Evolutionary conservation across 1,140 invertebrate species (phyloP).

Genomic region (Psix sp.): DNA sequence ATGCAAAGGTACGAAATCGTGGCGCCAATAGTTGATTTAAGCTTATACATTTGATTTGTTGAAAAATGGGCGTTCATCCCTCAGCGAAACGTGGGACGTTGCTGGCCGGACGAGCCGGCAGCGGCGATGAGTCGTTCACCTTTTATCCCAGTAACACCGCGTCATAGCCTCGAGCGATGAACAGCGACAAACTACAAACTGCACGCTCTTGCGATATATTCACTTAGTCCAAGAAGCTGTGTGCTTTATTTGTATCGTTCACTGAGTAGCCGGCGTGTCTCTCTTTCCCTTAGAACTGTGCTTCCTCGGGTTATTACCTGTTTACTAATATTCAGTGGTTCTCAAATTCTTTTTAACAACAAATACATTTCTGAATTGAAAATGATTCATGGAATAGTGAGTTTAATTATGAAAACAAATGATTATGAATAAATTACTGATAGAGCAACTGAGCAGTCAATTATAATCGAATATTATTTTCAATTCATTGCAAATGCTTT

Average conservation of each 20-base stretch:
- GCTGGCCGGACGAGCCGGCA: constrained; percentile 58
- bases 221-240: constrained; percentile 59
- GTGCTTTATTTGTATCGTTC: constrained; percentile 73
- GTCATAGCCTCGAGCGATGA: constrained; percentile 70
- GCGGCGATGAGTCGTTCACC: constrained; percentile 73
- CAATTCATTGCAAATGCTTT: too few relatives aligned
- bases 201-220: constrained; percentile 66
- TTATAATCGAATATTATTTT: too few relatives aligned
- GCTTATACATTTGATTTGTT: constrained; percentile 29
- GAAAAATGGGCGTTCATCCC: constrained; percentile 59
- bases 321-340: constrained; percentile 46
- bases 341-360: constrained; percentile 22
- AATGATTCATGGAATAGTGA: too few relatives aligned
- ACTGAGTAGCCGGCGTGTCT: constrained; percentile 66
- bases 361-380: too few relatives aligned
- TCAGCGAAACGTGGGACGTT: constrained; percentile 61
- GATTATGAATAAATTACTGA: too few relatives aligned
- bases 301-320: constrained; percentile 44
- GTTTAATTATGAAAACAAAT: too few relatives aligned
- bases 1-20: constrained; percentile 2
- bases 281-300: constrained; percentile 61
- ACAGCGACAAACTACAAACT: constrained; percentile 72
- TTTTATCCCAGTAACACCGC: constrained; percentile 78
- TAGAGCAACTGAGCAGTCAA: too few relatives aligned
- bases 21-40: constrained; percentile 30